These are phyloP conservation scores for Ciconia maguari DNA, from an alignment of 2,113 vertebrate genomes.

Conservation along the genomic window DNA sequence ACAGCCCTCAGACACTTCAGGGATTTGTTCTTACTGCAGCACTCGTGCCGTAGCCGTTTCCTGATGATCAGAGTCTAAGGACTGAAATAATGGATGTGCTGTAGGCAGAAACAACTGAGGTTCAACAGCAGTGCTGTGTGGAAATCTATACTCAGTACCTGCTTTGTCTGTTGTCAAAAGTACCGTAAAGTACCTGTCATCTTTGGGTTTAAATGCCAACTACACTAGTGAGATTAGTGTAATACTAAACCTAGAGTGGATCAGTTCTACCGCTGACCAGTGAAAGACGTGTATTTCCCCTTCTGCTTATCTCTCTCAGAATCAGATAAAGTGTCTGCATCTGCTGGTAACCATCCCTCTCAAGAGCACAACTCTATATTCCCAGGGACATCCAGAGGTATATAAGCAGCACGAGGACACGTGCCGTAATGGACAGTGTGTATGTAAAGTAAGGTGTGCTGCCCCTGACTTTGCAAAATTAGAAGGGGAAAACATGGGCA, in stretches of 20 bases:
- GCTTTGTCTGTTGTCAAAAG: neutral
- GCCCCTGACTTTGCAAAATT: neutral
- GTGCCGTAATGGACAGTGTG: fast-evolving
- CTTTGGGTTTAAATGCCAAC: neutral
- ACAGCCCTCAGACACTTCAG: neutral
- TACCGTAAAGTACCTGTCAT: neutral
- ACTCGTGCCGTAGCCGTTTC: fast-evolving
- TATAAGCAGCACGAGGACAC: fast-evolving
- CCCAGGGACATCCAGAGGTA: neutral
- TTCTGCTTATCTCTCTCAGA: neutral
- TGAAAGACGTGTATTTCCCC: neutral
- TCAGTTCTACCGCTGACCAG: neutral
- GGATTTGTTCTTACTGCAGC: neutral
- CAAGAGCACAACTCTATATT: neutral
- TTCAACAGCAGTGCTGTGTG: neutral
- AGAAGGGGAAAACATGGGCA: neutral
- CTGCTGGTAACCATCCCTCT: neutral
- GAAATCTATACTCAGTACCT: neutral
- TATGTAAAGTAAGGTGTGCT: neutral
- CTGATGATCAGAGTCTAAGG: neutral
- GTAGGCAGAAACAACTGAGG: neutral
- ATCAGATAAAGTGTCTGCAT: neutral
- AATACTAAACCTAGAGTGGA: neutral
- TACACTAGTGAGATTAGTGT: fast-evolving
- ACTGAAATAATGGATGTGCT: neutral